Evolutionary conservation across 2,113 vertebrate species (phyloP), one percentile per base, ranked within the genome.

Genomic region (Rhinoderma darwinii): DNA sequence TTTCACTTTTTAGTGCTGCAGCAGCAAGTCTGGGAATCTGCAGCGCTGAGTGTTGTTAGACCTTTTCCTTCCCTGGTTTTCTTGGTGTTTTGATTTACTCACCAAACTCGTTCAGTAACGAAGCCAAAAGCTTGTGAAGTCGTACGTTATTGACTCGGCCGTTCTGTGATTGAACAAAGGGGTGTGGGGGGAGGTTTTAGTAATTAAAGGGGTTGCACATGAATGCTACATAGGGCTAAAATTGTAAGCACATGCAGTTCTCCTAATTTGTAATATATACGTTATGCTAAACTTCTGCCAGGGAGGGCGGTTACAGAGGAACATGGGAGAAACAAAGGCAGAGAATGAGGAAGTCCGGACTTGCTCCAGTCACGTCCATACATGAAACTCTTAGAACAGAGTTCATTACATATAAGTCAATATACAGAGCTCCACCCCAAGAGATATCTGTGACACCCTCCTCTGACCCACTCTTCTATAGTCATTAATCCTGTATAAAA

Each of bases 21-120:
- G 43, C 30, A 8, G 47, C 76, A 50, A 32, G 47, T 63, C 39
- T 30, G 37, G 78, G 15, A 81, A 61, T 61, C 78, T 39, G 37
- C 77, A 54, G 20, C 12, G 50, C 51, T 37, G 50, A 37, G 51
- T 59, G 76, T 54, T 51, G 77, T 39, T 41, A 2, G 11, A n/a
- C 22, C 22, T 41, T n/a, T 81, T 43, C 56, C 77, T 22, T 54
- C 35, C 12, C 18, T 1, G 27, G 8, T 51, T n/a, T 6, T 78
- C 30, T 22, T 27, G 35, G 30, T n/a, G 30, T 30, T 30, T 8
- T 11, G 12, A 83, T 44, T 41, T 59, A 82, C 77, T 87, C 43
- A 87, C 85, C 78, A 82, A 61, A 87, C 6, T 87, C 66, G 4
- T 25, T 82, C 37, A 87, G 66, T 17, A 87, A 6, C 8, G 63